Conservation (phyloP, 2,888 invertebrate species). For the Sminthurinus aureus region DNA sequence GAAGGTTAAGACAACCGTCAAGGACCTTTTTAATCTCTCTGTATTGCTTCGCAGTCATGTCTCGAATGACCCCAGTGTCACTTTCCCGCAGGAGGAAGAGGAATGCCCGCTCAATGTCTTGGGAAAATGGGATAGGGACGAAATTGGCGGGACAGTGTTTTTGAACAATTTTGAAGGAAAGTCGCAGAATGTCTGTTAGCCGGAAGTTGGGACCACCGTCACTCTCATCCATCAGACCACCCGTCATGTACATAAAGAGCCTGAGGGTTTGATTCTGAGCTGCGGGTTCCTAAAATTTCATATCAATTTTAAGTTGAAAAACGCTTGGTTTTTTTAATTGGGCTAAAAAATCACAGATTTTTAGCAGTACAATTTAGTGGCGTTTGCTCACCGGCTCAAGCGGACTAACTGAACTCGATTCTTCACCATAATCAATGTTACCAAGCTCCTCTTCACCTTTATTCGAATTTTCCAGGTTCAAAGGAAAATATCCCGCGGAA, state of each 20-base stretch:
- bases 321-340: too few species aligned
- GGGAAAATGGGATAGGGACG: conserved; percentile 39
- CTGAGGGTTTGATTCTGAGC: conserved; percentile 27
- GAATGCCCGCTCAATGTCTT: conserved; percentile 47
- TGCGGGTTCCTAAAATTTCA: not conserved
- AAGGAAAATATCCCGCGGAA: too few species aligned
- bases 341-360: too few species aligned
- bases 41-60: conserved; percentile 41
- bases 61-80: conserved; percentile 34
- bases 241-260: conserved; percentile 35
- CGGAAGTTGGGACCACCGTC: conserved; percentile 6
- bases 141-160: conserved; percentile 34
- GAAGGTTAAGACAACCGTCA: conserved; percentile 32
- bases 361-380: too few species aligned
- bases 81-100: conserved; percentile 48
- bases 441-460: too few species aligned
- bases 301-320: too few species aligned
- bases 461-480: not conserved
- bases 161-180: conserved; percentile 38
- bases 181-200: conserved; percentile 30
- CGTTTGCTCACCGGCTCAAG: too few species aligned
- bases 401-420: too few species aligned
- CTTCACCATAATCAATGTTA: too few species aligned
- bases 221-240: conserved; percentile 29
- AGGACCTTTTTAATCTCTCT: conserved; percentile 33